Base-by-base conservation (phyloP, 2,797 vertebrate genomes). In the Chrysocyon brachyurus region DNA sequence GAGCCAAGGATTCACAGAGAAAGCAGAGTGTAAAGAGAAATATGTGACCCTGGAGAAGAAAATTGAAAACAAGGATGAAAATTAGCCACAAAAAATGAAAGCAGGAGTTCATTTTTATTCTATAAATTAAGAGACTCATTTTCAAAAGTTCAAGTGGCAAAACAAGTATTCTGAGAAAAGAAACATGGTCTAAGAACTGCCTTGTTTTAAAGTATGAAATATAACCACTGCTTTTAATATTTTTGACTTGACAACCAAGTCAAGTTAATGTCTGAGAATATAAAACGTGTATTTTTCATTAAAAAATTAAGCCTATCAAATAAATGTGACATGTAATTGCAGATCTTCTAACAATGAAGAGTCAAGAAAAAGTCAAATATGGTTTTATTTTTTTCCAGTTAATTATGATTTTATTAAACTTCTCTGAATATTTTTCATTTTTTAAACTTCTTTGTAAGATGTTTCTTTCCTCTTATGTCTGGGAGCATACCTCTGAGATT, bases 251-350 rank as follows among this genome's bases (percentile, higher is more conserved):
- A 94, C 14, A 70, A 72, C 12, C 22, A n/a, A n/a, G n/a, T n/a
- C n/a, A n/a, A 64, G 21, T 96, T 94, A 83, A 66, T 64, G 12
- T 97, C 70, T 96, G 57, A 96, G 12, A 90, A 92, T 91, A 90
- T 90, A 79, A 96, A 96, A 92, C 40, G 36, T 36, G 79, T 0
- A 56, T 94, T 97, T 96, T 94, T 92, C 33, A 63, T 89, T 94
- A 82, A 92, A 72, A 94, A 49, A 63, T 90, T 70, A 96, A 99
- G 99, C 99, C 99, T 91, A 98, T 98, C 81, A 98, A 99, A 91
- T 98, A 99, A 59, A 78, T 99, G 77, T 93, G 98, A 61, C 84
- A 33, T 33, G 54, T 61, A 1, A 88, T 98, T 93, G 98, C 98
- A 92, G 98, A 98, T 59, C 97, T 78, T 81, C 86, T 98, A 61